Evolutionary conservation across 2,797 vertebrate species (phyloP), one percentile per base, ranked within the genome.

Genomic region (Oryzias sinensis): DNA sequence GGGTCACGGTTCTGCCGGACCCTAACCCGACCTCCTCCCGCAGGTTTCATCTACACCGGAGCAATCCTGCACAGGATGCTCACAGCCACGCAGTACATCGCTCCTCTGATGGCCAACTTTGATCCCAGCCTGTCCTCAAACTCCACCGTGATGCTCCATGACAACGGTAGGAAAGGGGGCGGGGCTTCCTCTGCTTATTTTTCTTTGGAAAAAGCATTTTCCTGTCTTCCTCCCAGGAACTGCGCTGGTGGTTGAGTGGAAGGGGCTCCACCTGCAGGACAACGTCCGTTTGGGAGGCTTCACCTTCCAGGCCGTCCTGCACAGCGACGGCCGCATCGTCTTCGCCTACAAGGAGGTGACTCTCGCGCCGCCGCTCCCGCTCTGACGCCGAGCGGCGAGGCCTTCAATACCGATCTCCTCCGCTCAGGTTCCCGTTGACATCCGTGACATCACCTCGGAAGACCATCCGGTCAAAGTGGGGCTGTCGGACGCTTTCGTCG

Each of bases 11-110:
- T 22, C 20, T 22, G 20, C 20, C 20, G 3, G 20, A 22, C 20
- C 20, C 20, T 22, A 22, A 22, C 20, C 20, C 20, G 20, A 22
- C 20, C 20, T 22, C 6, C 5, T 65, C 25, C 20, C 5, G 1
- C 79, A 99, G 97, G 97, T 79, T 99, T 99, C 76, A 94, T 99
- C 85, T 99, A 97, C 86, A 98, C 97, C 14, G 97, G 97, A 79
- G 95, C 95, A 76, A 85, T 95, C 67, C 93, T 96, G 22, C 97
- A 99, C 84, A 92, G 86, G 76, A 95, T 98, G 95, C 85, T 99
- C 73, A 98, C 95, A 43, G 94, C 97, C 62, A 98, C 97, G 18
- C 97, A 98, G 85, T 98, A 98, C 68, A 94, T 99, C 47, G 97
- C 97, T 37, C 97, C 97, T 16, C 87, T 99, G 70, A 99, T 98